phyloP scores from a whole-genome alignment of 1,140 invertebrate species.

The Meteorus sp. region DNA sequence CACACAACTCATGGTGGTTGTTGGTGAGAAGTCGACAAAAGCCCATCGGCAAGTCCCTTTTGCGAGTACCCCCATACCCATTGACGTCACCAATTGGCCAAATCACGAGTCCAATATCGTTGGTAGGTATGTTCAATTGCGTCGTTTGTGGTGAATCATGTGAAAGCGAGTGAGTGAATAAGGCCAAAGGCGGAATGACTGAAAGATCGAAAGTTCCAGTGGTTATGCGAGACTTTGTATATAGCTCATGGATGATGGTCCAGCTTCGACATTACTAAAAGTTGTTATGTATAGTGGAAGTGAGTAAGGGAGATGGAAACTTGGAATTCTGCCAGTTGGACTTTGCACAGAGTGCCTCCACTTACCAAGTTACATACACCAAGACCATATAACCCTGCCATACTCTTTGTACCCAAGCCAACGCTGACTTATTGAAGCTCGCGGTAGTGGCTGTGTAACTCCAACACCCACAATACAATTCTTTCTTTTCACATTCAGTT shows the following conservation, averaged over 20 bases:
- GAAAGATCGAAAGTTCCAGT: constrained; percentile 8
- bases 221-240: constrained; percentile 9
- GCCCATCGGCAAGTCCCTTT: background rate
- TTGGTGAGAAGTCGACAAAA: background rate
- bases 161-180: too few relatives aligned
- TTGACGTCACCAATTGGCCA: constrained; percentile 10
- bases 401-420: too few relatives aligned
- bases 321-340: constrained; percentile 46
- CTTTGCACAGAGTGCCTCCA: constrained; percentile 47
- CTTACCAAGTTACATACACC: constrained; percentile 46
- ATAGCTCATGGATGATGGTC: background rate
- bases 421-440: too few relatives aligned
- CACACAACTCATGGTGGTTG: background rate
- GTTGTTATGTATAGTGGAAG: too few relatives aligned
- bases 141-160: too few relatives aligned
- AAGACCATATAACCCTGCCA: constrained; percentile 17
- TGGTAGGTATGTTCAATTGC: too few relatives aligned
- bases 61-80: background rate
- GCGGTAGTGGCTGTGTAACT: too few relatives aligned
- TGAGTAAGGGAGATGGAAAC: constrained; percentile 23
- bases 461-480: too few relatives aligned
- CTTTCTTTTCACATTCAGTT: too few relatives aligned
- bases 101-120: constrained; percentile 13
- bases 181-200: background rate
- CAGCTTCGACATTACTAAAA: constrained; percentile 7